Evolutionary conservation across 2,888 invertebrate genomes (phyloP), one percentile per base, ranked within the genome.

Genomic region (Phaonia tiefii): DNA sequence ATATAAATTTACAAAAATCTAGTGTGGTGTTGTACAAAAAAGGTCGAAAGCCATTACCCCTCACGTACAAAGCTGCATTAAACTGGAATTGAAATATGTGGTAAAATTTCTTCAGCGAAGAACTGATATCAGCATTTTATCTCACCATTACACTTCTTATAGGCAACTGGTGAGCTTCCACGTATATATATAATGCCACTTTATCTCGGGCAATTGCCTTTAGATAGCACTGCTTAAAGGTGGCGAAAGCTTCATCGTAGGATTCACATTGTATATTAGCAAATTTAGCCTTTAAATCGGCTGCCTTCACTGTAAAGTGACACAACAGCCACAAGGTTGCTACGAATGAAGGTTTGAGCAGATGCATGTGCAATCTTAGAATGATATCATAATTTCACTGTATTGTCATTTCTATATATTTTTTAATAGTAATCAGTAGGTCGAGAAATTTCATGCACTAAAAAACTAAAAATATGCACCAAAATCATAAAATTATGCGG

Each of bases 21-120:
- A 51, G 0, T 0, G 72, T 49, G 22, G 11, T 22, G 15, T 72
- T 72, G 17, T 63, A 72, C 0, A 79, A 22, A 37, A 79, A 79
- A 8, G 75, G 79, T 22, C 60, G 75, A 66, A 60, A 79, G 17
- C 71, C 79, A 51, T 67, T 79, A 5, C 75, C 75, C n/a, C 42
- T 63, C 3, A 22, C 10, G 8, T 42, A 63, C 0, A 63, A 20
- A 5, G 20, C 63, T 22, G 13, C 13, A 42, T 63, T 63, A 8
- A 63, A 4, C 63, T 63, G 13, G 13, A 63, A 63, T 54, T 5
- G 4, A 31, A 31, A 8, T 5, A 31, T 31, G n/a, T 31, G 8
- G 3, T 31, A 31, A 31, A 5, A 5, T 5, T 31, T 3, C 31
- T 31, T 8, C 8, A 31, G 31, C 31, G 8, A 31, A 5, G 4